Evolutionary conservation across 2,888 invertebrate genomes (phyloP).

Genomic region (Rhopalosiphum nymphaeae): DNA sequence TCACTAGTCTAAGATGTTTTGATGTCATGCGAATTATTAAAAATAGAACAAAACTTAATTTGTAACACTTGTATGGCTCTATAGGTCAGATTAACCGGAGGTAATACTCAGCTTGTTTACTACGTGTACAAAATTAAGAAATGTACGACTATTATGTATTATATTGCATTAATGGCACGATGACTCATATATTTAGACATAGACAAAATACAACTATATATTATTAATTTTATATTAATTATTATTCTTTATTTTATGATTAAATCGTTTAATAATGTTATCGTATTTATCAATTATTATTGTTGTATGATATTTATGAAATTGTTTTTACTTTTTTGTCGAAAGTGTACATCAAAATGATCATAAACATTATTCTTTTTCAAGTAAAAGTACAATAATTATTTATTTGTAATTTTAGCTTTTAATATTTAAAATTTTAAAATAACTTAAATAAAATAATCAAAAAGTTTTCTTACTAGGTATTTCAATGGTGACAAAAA

Average conservation of each 20-base stretch:
- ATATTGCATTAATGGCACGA: background rate
- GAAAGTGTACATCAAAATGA: background rate
- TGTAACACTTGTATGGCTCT: background rate
- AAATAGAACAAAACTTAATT: background rate
- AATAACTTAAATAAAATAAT: background rate
- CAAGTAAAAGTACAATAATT: background rate
- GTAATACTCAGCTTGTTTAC: background rate
- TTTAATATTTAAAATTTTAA: background rate
- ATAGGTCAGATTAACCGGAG: background rate
- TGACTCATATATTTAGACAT: background rate
- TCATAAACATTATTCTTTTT: background rate
- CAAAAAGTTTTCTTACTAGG: background rate
- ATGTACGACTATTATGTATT: background rate
- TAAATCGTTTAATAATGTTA: background rate
- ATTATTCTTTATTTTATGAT: background rate
- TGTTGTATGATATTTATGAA: background rate
- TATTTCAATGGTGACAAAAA: background rate
- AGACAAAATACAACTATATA: background rate
- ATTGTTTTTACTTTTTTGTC: too few relatives aligned
- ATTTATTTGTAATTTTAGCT: background rate
- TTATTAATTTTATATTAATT: background rate
- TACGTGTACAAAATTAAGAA: background rate
- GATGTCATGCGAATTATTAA: conserved; percentile 1
- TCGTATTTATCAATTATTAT: background rate
- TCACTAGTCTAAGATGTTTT: conserved; percentile 11